phyloP scores from a whole-genome alignment of 2,797 vertebrate genomes.

The Coregonus sp. region DNA sequence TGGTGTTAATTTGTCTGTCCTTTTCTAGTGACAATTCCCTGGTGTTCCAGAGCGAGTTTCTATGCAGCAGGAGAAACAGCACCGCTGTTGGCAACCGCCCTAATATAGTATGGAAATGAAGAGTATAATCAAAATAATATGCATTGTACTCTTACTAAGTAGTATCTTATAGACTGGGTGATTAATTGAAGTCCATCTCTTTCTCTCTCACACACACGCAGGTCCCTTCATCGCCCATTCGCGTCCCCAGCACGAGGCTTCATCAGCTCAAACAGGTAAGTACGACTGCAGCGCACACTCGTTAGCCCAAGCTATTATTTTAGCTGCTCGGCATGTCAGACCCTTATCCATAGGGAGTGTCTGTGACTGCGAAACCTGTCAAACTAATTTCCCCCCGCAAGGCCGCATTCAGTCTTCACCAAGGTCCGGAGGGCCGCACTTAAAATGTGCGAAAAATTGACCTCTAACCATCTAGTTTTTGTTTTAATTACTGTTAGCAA shows the following conservation, averaged over 20 bases:
- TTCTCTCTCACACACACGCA: conserved; percentile 36
- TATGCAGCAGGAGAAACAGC: conserved; percentile 86
- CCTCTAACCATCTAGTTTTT: no score
- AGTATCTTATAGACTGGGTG: neutral
- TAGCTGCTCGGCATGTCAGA: conserved; percentile 46
- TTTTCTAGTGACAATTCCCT: conserved; percentile 82
- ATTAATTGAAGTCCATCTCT: neutral
- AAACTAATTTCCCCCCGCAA: no score
- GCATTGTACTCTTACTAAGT: neutral
- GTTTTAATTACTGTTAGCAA: no score
- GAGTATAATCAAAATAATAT: neutral
- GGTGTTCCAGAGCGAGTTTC: conserved; percentile 81
- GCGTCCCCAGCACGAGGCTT: conserved; percentile 83
- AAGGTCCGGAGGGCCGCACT: no score
- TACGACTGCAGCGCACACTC: neutral
- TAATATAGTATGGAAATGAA: conserved; percentile 76
- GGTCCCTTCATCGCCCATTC: conserved; percentile 83
- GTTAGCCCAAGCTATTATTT: no score
- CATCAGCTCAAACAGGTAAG: conserved; percentile 92
- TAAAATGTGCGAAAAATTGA: no score
- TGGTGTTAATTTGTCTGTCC: conserved; percentile 19
- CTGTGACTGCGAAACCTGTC: conserved; percentile 23
- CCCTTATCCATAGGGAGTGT: conserved; percentile 49
- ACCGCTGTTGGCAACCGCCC: conserved; percentile 81
- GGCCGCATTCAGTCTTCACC: no score